phyloP scores from a whole-genome alignment of 1,140 invertebrate species.

The Spodoptera litura region DNA sequence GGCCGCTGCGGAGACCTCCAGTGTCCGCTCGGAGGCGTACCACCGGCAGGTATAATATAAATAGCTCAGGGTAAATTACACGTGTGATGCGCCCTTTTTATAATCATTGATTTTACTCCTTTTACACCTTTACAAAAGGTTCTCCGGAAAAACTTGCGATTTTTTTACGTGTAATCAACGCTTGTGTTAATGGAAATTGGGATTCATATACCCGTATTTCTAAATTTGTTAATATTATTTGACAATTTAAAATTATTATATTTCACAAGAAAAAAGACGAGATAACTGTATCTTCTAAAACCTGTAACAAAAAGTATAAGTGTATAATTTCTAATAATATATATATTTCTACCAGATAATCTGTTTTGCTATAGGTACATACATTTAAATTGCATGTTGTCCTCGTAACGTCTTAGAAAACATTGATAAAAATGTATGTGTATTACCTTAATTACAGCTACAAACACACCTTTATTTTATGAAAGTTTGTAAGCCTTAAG shows the following conservation, averaged over 20 bases:
- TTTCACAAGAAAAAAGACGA: no score
- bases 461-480: conserved; percentile 1
- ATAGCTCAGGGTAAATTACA: conserved; percentile 6
- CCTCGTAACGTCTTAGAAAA: not conserved
- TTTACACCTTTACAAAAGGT: not conserved
- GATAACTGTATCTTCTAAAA: no score
- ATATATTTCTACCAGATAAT: no score
- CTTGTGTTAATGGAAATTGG: no score
- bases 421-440: not conserved
- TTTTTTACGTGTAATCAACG: no score
- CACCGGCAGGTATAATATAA: conserved; percentile 75
- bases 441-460: not conserved
- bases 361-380: no score
- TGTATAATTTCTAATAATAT: no score
- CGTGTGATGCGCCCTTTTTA: conserved; percentile 30
- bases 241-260: no score
- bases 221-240: no score
- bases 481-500: not conserved
- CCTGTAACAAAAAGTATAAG: no score
- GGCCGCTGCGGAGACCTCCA: conserved; percentile 70
- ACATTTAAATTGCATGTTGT: no score
- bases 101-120: conserved; percentile 25
- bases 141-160: not conserved
- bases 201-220: no score
- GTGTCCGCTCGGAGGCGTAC: conserved; percentile 78